These are phyloP conservation scores for Orchesellides sinensis DNA, from an alignment of 2,888 invertebrate species.

Conservation along the genomic window DNA sequence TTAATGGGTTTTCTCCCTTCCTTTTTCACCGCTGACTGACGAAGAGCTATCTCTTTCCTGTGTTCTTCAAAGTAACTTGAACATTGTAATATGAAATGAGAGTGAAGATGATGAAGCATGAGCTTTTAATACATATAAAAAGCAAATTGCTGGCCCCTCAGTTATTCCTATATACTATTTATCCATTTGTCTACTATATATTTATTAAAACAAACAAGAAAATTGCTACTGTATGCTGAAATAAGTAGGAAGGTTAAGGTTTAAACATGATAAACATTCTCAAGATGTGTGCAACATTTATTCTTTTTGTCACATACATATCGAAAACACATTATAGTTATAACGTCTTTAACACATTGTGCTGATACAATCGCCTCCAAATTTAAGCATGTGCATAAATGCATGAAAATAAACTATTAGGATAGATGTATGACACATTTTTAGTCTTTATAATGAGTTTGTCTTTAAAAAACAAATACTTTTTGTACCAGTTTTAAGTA, in stretches of 20 bases:
- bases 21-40: conserved; percentile 44
- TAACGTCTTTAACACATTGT: no score
- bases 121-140: conserved; percentile 35
- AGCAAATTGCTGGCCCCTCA: conserved; percentile 29
- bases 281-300: no score
- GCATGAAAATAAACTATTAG: no score
- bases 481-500: no score
- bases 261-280: conserved; percentile 15
- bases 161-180: background rate
- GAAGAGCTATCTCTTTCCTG: conserved; percentile 38
- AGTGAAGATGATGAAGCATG: conserved; percentile 42
- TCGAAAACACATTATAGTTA: no score
- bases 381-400: no score
- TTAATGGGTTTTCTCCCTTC: conserved; percentile 54
- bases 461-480: no score
- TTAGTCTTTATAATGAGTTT: no score
- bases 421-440: no score
- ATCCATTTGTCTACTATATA: background rate
- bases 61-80: conserved; percentile 15
- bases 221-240: background rate
- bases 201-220: background rate
- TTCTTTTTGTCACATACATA: no score
- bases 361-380: no score
- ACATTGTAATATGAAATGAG: conserved; percentile 38
- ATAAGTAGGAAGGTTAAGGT: background rate